Base-by-base conservation (phyloP, 1,140 invertebrate genomes). In the Bombyx mori region DNA sequence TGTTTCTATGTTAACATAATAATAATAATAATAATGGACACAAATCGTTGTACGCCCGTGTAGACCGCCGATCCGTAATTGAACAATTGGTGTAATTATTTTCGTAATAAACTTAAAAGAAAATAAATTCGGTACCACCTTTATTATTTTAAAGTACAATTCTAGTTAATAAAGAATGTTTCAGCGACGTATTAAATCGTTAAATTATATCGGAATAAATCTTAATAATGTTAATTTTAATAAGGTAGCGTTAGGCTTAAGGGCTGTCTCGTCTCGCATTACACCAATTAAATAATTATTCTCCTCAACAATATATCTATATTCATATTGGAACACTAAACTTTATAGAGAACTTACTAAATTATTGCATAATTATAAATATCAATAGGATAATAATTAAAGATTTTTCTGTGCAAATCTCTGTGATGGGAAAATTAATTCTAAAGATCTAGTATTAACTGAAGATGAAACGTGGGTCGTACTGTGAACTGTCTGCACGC, bases 101-200 rank as follows among this genome's bases (percentile, higher is more conserved):
- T 77, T 73, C 73, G 12, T 75, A 75, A 66, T 76, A 73, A 82
- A 35, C 26, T 35, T 35, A 35, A 35, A 81, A 79, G 71, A 73
- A 71, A 79, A 86, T 84, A 84, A 82, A 82, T 86, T 86, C 71
- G 83, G 81, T 83, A 86, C 83, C 83, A 86, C 83, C 83, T 86
- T 84, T 86, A 35, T 51, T 81, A 83, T 71, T 86, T 51, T 84
- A 84, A 83, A 86, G 83, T 86, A 86, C 83, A 86, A 86, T 72
- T 69, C 42, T 86, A 86, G 81, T 76, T 82, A 69, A 75, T 75
- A 77, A 74, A 75, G 63, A 73, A 72, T 81, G 71, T 84, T 77
- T 79, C 79, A 79, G 74, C 77, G 79, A 77, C 75, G 70, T 84
- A 77, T 77, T 74, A 66, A 68, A 74, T 71, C 70, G 58, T 77